A percentile compares a stretch with the other conserved stretches of the same genome.
Conservation (phyloP, 2,888 invertebrate genomes). For the Unio pictorum region DNA sequence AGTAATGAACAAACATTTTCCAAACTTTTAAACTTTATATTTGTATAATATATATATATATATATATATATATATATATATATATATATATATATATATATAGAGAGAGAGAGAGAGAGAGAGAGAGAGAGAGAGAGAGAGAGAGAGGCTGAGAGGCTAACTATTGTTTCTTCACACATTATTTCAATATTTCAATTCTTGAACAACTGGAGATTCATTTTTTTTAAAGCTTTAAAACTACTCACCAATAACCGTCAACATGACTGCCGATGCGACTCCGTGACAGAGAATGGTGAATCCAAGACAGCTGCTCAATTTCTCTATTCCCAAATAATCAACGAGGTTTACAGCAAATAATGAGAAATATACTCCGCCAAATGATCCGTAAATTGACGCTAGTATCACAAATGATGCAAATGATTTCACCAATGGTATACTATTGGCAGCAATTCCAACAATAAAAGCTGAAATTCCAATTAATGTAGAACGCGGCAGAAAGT, state of each 20-base stretch:
- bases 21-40: too few species aligned
- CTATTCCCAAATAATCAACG: conserved; percentile 13
- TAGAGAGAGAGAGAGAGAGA: too few species aligned
- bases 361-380: conserved; percentile 8
- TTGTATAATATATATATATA: too few species aligned
- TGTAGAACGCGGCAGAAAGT: conserved; percentile 11
- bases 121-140: too few species aligned
- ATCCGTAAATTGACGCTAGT: conserved; percentile 15
- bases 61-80: too few species aligned
- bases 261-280: conserved; percentile 11
- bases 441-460: conserved; percentile 12
- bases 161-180: too few species aligned
- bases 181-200: too few species aligned
- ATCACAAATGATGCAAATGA: conserved; percentile 12
- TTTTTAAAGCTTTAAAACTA: neutral
- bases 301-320: conserved; percentile 13
- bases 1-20: too few species aligned
- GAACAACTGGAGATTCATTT: too few species aligned
- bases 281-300: conserved; percentile 16
- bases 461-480: conserved; percentile 10
- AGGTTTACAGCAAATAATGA: conserved; percentile 16
- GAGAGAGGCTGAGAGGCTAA: too few species aligned
- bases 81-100: too few species aligned
- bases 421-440: conserved; percentile 10
- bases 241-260: conserved; percentile 14